Conservation (phyloP, 2,113 vertebrate species). For the Zeus faber region DNA sequence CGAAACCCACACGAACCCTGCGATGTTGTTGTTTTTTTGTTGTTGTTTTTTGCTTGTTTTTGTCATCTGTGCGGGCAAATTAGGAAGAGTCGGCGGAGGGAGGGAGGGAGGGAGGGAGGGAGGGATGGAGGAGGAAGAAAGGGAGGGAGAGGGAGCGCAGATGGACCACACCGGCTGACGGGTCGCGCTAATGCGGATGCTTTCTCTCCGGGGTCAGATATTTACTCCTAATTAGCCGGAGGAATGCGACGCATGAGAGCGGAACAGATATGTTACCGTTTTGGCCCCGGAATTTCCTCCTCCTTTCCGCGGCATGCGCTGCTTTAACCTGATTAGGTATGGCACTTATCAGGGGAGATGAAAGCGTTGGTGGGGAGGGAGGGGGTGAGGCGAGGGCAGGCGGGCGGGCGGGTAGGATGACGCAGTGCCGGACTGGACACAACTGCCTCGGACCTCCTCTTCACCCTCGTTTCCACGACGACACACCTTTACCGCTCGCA, state of each 20-base stretch:
- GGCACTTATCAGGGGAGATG: conserved; percentile 78
- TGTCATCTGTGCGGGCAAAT: conserved; percentile 72
- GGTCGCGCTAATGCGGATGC: conserved; percentile 69
- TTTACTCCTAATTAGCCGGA: conserved; percentile 79
- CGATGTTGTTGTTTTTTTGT: too few species aligned
- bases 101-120: conserved; percentile 9
- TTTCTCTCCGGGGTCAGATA: conserved; percentile 78
- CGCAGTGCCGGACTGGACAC: conserved; percentile 65
- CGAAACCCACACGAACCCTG: too few species aligned
- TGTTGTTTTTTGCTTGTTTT: too few species aligned
- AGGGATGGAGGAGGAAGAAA: conserved; percentile 29
- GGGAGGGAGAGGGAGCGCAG: conserved; percentile 59
- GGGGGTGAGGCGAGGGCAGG: neutral
- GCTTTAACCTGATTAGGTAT: conserved; percentile 82
- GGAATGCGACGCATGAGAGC: conserved; percentile 78
- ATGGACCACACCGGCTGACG: conserved; percentile 75
- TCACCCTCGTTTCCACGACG: conserved; percentile 42
- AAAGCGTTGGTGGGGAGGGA: too few species aligned
- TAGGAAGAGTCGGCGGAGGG: conserved; percentile 33
- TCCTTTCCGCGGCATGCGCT: conserved; percentile 68
- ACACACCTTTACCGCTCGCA: conserved; percentile 38
- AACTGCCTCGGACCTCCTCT: conserved; percentile 38
- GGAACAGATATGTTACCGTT: conserved; percentile 81
- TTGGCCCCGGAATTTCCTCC: conserved; percentile 75
- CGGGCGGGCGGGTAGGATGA: conserved; percentile 45